Evolutionary conservation across 2,797 vertebrate genomes (phyloP).

Genomic region (Lophius americanus): DNA sequence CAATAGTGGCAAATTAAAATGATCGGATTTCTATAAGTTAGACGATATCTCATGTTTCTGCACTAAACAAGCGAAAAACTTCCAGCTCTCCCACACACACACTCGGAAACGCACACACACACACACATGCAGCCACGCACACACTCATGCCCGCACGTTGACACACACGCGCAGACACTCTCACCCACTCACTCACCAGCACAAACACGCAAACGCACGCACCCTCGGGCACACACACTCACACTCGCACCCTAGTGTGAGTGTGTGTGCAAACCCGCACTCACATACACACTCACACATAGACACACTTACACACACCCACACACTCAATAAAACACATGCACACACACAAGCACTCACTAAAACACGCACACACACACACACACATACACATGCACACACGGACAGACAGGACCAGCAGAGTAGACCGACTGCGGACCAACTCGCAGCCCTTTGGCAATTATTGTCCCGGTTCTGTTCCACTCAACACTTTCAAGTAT

Average conservation of each 20-base stretch:
- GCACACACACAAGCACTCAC: not conserved
- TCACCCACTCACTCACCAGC: not conserved
- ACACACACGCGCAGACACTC: constrained; percentile 5
- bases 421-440: constrained; percentile 15
- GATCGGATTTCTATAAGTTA: constrained; percentile 30
- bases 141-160: no score
- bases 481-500: constrained; percentile 65
- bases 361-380: not conserved
- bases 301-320: constrained; percentile 1
- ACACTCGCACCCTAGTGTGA: no score
- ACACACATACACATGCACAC: constrained; percentile 10
- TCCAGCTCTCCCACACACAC: constrained; percentile 9
- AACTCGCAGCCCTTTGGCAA: constrained; percentile 41
- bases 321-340: not conserved
- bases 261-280: no score
- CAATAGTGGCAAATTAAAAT: constrained; percentile 31
- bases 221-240: no score
- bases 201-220: no score
- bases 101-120: constrained; percentile 1
- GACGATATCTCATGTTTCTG: constrained; percentile 26
- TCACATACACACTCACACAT: not conserved
- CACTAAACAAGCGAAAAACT: not conserved
- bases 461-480: constrained; percentile 44
- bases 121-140: constrained; percentile 9
- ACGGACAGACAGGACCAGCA: constrained; percentile 38